phyloP scores from a whole-genome alignment of 2,888 invertebrate species.

The Pyrochroa serraticornis region DNA sequence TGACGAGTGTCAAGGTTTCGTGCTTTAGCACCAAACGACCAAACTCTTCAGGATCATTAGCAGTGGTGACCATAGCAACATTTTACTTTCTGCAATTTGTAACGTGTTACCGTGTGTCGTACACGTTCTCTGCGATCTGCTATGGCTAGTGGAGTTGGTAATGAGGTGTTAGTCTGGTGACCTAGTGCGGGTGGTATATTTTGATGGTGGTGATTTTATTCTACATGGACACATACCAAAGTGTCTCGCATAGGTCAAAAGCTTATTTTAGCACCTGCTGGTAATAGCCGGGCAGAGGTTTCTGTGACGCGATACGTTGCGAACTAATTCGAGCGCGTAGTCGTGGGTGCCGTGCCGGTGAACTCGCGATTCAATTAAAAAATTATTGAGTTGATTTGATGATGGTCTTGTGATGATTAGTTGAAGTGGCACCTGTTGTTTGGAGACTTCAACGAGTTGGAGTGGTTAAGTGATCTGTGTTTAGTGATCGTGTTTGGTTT shows the following conservation, averaged over 20 bases:
- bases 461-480: neutral
- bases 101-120: too few species aligned
- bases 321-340: conserved; percentile 39
- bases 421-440: conserved; percentile 17
- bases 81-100: too few species aligned
- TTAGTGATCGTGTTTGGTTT: neutral
- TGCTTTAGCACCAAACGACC: too few species aligned
- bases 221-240: conserved; percentile 20
- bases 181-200: conserved; percentile 19
- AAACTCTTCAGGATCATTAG: too few species aligned
- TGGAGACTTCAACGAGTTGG: conserved; percentile 7
- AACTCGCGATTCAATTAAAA: conserved; percentile 16
- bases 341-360: conserved; percentile 35
- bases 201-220: conserved; percentile 15
- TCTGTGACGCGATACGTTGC: conserved; percentile 37
- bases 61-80: too few species aligned
- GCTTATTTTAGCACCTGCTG: conserved; percentile 56
- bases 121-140: neutral
- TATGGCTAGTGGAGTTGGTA: conserved; percentile 1
- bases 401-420: conserved; percentile 23
- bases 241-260: conserved; percentile 51
- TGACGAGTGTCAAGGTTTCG: too few species aligned
- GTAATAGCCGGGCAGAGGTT: conserved; percentile 37
- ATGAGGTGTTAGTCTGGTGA: conserved; percentile 20
- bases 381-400: conserved; percentile 2